Conservation (phyloP, 2,888 invertebrate genomes). For the Pachliopta kotzebuea region DNA sequence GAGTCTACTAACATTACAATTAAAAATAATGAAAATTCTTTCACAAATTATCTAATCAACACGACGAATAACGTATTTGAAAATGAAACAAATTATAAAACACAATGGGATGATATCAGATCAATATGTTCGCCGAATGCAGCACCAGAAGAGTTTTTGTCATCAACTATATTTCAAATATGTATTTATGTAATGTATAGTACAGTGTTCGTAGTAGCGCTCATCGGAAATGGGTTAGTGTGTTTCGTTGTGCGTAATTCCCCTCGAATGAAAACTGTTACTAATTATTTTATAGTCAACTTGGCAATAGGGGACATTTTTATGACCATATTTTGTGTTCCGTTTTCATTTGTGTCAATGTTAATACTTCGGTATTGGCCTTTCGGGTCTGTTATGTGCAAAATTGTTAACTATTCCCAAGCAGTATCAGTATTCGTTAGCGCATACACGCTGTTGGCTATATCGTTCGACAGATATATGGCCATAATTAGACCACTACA, state of each 20-base stretch:
- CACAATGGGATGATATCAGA: conserved; percentile 50
- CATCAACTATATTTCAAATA: conserved; percentile 80
- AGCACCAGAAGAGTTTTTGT: conserved; percentile 52
- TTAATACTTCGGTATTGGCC: conserved; percentile 93
- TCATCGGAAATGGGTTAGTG: conserved; percentile 88
- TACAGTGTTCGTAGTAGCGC: conserved; percentile 84
- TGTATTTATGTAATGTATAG: conserved; percentile 86
- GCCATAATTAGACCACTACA: conserved; percentile 94
- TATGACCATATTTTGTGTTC: conserved; percentile 94
- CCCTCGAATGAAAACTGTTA: conserved; percentile 94
- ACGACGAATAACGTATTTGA: conserved; percentile 37
- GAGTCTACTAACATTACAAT: conserved; percentile 11
- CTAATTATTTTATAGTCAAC: conserved; percentile 95
- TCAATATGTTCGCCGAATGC: conserved; percentile 44
- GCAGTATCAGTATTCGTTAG: conserved; percentile 91
- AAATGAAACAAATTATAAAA: conserved; percentile 39
- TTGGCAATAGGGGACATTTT: conserved; percentile 94
- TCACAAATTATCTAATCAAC: conserved; percentile 35
- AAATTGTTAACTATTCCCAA: conserved; percentile 90
- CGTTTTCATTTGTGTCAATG: conserved; percentile 92
- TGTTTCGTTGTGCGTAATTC: conserved; percentile 92
- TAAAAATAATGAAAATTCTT: conserved; percentile 31
- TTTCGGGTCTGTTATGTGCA: conserved; percentile 90
- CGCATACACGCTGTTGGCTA: conserved; percentile 94
- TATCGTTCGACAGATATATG: conserved; percentile 94